These are phyloP conservation scores for Scrobipalpa atriplicella DNA, from an alignment of 2,888 invertebrate species.

Conservation along the genomic window DNA sequence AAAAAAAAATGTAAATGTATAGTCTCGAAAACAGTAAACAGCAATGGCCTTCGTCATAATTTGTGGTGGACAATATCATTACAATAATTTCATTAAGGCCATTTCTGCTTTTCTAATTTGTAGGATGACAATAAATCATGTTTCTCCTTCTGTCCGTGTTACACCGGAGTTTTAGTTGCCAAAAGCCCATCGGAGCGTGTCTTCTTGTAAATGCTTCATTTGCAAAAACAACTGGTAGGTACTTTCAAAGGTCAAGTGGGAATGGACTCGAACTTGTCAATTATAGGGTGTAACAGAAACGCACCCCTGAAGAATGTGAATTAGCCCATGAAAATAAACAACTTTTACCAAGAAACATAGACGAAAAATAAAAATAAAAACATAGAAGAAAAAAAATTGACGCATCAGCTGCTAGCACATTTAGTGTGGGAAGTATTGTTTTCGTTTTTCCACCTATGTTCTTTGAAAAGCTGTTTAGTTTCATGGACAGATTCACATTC, in stretches of 20 bases:
- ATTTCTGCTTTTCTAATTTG: neutral
- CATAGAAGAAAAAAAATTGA: too few species aligned
- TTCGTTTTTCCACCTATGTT: too few species aligned
- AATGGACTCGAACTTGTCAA: neutral
- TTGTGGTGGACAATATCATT: neutral
- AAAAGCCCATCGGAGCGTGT: neutral
- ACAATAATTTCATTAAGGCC: conserved; percentile 5
- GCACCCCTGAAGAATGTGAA: too few species aligned
- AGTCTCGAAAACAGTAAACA: too few species aligned
- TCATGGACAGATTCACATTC: too few species aligned
- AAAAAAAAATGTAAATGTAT: too few species aligned
- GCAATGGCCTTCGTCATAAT: neutral
- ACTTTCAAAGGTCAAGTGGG: neutral
- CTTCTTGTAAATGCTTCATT: conserved; percentile 17
- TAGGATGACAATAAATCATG: neutral
- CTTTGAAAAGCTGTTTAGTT: too few species aligned
- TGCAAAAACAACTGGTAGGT: neutral
- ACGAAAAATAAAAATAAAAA: too few species aligned
- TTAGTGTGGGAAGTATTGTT: too few species aligned
- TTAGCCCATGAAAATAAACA: too few species aligned
- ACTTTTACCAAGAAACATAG: too few species aligned
- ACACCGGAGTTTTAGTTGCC: neutral
- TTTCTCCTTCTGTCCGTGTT: conserved; percentile 8
- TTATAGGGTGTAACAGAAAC: neutral
- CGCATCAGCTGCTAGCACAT: too few species aligned